Conservation (phyloP, 2,888 invertebrate species). For the Rotaria socialis region DNA sequence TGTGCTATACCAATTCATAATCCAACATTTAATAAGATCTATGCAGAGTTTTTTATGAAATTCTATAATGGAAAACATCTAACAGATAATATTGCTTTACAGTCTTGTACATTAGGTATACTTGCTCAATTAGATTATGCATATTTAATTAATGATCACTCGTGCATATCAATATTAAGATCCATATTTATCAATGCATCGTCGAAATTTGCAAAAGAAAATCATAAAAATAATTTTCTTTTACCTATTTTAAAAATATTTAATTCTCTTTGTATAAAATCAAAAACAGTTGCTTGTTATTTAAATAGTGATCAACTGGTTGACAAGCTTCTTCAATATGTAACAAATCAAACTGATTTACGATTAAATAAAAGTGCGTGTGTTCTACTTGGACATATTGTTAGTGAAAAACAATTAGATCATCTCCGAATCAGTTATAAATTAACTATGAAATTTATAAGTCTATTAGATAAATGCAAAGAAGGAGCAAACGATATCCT, state of each 20-base stretch:
- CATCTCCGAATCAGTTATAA: not conserved
- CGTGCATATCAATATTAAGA: not conserved
- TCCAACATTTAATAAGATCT: not conserved
- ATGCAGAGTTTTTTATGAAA: not conserved
- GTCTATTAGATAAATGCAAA: not conserved
- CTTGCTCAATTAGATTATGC: not conserved
- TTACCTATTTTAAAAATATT: not conserved
- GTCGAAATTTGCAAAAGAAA: not conserved
- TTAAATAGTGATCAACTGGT: not conserved
- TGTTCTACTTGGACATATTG: not conserved
- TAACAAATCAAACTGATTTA: not conserved
- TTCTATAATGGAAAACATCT: not conserved
- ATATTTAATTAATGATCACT: not conserved
- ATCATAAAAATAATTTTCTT: not conserved
- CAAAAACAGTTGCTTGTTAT: constrained; percentile 11
- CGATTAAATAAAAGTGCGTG: not conserved
- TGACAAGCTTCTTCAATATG: not conserved
- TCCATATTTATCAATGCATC: not conserved
- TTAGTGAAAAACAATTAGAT: not conserved
- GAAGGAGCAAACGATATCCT: not conserved
- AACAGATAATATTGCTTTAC: not conserved
- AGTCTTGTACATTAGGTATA: not conserved
- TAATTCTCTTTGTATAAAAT: not conserved
- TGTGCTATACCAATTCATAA: not conserved
- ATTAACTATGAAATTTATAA: not conserved